Evolutionary conservation across 2,888 invertebrate species (phyloP).

Genomic region (Orthosia gracilis): DNA sequence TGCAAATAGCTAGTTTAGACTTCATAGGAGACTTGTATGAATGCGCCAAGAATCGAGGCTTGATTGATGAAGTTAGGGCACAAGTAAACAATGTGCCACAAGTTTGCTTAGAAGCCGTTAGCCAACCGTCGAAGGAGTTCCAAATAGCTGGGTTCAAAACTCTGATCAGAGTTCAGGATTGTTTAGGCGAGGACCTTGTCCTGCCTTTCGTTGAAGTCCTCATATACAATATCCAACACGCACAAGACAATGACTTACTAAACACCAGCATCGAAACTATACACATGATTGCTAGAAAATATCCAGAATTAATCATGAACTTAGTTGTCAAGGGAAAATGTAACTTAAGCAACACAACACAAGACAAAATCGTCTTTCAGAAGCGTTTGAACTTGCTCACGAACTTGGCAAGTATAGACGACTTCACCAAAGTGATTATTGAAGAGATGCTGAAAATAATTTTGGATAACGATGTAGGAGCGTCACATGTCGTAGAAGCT

Average conservation of each 20-base stretch:
- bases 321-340: constrained; percentile 87
- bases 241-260: constrained; percentile 84
- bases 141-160: constrained; percentile 90
- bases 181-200: constrained; percentile 86
- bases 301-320: constrained; percentile 90
- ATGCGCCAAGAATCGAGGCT: constrained; percentile 80
- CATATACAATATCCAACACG: constrained; percentile 86
- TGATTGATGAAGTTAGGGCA: constrained; percentile 70
- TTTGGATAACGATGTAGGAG: constrained; percentile 72
- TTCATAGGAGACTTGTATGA: constrained; percentile 83
- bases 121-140: constrained; percentile 83
- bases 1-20: constrained; percentile 84
- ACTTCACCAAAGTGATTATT: constrained; percentile 87
- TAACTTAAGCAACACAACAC: constrained; percentile 78
- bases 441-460: constrained; percentile 85
- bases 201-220: constrained; percentile 89
- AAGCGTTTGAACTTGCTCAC: constrained; percentile 87
- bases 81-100: constrained; percentile 83
- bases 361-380: constrained; percentile 77
- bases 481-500: constrained; percentile 80
- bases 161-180: constrained; percentile 85
- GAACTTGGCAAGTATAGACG: constrained; percentile 86
- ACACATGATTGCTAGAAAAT: constrained; percentile 88
- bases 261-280: constrained; percentile 87
- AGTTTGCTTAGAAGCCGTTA: constrained; percentile 89